Percentiles rank a stretch among this genome's conserved stretches.
Evolutionary conservation across 2,797 vertebrate species (phyloP).

Genomic region (Gobio occitaniae): DNA sequence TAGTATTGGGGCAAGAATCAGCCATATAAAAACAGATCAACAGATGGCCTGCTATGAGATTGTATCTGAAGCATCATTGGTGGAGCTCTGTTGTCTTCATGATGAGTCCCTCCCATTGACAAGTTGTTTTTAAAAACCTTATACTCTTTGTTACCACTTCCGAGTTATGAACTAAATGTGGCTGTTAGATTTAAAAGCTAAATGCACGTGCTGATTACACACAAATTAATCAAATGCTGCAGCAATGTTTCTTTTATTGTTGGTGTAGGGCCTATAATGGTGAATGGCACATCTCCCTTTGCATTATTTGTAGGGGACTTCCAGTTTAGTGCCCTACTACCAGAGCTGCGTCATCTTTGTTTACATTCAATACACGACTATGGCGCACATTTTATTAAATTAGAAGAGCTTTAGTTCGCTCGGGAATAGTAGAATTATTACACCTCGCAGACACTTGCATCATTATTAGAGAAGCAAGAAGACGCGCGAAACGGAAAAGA

Average conservation of each 20-base stretch:
- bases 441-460: not conserved
- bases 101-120: not conserved
- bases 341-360: constrained; percentile 14
- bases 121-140: not conserved
- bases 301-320: not conserved
- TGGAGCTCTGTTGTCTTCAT: not conserved
- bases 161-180: not conserved
- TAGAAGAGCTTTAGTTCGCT: not conserved
- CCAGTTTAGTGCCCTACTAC: not conserved
- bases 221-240: not conserved
- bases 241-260: not conserved
- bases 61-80: not conserved
- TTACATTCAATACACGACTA: constrained; percentile 11
- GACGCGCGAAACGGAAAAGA: constrained; percentile 4
- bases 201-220: not conserved
- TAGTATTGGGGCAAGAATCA: not conserved
- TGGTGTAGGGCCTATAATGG: no score
- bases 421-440: no score
- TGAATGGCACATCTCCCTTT: not conserved
- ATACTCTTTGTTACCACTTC: not conserved
- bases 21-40: not conserved
- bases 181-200: not conserved
- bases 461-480: not conserved
- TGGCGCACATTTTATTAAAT: not conserved
- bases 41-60: not conserved